Percentiles rank a stretch among this genome's conserved stretches.
Evolutionary conservation across 2,797 vertebrate genomes (phyloP).

Genomic region (Thunnus albacares): DNA sequence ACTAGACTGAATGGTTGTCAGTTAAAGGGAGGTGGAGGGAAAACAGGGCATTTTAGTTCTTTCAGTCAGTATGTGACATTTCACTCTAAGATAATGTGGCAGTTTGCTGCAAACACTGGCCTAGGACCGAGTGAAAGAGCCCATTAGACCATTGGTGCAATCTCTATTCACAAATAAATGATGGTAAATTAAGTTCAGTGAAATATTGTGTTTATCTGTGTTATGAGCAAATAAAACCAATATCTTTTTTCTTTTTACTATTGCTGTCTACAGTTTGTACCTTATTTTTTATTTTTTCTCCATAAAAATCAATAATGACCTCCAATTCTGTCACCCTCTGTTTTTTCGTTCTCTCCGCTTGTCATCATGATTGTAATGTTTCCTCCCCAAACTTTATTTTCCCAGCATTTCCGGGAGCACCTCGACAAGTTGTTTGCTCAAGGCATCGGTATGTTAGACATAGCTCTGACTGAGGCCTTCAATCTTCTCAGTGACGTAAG

Average conservation of each 20-base stretch:
- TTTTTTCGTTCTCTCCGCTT: slow-evolving; percentile 8
- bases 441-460: slow-evolving; percentile 97
- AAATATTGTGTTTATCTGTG: slow-evolving; percentile 12
- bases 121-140: slow-evolving; percentile 22
- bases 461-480: slow-evolving; percentile 97
- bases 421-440: slow-evolving; percentile 96
- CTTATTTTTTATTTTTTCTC: not conserved
- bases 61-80: slow-evolving; percentile 37
- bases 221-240: not conserved
- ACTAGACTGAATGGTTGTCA: slow-evolving; percentile 1
- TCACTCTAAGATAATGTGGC: slow-evolving; percentile 41
- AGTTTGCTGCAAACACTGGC: slow-evolving; percentile 34
- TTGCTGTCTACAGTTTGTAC: not conserved
- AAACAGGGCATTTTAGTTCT: slow-evolving; percentile 38
- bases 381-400: slow-evolving; percentile 29
- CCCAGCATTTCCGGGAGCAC: slow-evolving; percentile 96
- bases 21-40: slow-evolving; percentile 15
- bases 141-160: slow-evolving; percentile 25
- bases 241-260: slow-evolving; percentile 4
- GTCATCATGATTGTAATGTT: slow-evolving; percentile 3
- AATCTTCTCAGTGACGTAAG: slow-evolving; percentile 94
- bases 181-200: slow-evolving; percentile 20
- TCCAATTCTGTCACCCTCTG: not conserved
- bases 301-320: not conserved
- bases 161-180: slow-evolving; percentile 14